Evolutionary conservation across 2,797 vertebrate species (phyloP).

Genomic region (Neosalanx taihuensis): DNA sequence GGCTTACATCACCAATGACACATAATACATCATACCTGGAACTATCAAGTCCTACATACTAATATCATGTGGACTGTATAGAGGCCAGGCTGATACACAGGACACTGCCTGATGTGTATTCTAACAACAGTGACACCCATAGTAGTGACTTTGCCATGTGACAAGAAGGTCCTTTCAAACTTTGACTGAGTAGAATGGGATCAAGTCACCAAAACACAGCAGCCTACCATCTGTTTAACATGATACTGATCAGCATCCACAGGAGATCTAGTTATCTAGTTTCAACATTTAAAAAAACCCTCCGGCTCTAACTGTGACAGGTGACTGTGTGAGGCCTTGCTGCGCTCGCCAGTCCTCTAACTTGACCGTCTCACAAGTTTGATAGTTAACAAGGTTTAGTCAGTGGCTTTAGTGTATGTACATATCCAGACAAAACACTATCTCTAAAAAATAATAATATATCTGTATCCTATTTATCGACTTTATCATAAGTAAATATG

Average conservation of each 20-base stretch:
- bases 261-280: constrained; percentile 43
- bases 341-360: background rate
- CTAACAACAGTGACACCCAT: background rate
- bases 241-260: constrained; percentile 24
- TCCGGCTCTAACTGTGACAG: constrained; percentile 20
- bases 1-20: constrained; percentile 30
- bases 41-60: background rate
- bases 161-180: background rate
- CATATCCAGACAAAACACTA: background rate
- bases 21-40: constrained; percentile 24
- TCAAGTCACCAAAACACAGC: constrained; percentile 20
- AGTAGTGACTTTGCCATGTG: constrained; percentile 1
- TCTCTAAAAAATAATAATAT: background rate
- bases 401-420: too few relatives aligned
- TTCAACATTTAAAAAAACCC: constrained; percentile 41
- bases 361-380: background rate
- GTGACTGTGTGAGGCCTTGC: background rate
- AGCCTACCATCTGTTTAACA: constrained; percentile 50
- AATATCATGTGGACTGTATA: background rate
- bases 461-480: background rate
- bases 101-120: background rate
- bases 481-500: background rate
- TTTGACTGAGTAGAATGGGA: constrained; percentile 4
- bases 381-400: background rate
- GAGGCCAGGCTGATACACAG: too few relatives aligned